phyloP scores from a whole-genome alignment of 2,888 invertebrate species.

The Cecidostiba fungosa region DNA sequence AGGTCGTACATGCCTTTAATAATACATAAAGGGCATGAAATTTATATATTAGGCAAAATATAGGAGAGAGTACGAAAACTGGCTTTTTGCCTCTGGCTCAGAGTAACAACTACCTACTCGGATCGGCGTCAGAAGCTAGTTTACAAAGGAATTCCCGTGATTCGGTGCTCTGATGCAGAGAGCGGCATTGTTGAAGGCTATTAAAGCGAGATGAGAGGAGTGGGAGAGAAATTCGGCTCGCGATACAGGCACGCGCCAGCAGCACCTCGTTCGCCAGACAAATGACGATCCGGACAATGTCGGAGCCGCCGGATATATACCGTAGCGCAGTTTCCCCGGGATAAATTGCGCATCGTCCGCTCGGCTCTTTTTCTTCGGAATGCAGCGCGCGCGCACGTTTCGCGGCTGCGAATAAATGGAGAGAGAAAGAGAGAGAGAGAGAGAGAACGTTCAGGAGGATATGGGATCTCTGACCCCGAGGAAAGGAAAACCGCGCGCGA shows the following conservation, averaged over 20 bases:
- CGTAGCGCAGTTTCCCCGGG: slow-evolving; percentile 53
- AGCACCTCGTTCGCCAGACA: slow-evolving; percentile 66
- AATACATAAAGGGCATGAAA: no score
- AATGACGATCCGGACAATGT: slow-evolving; percentile 70
- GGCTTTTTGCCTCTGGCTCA: slow-evolving; percentile 26
- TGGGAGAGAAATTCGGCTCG: slow-evolving; percentile 9
- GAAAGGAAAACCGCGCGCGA: neutral
- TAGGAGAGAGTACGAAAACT: neutral
- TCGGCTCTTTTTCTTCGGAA: slow-evolving; percentile 32
- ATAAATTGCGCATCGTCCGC: slow-evolving; percentile 68
- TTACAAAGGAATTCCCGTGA: slow-evolving; percentile 46
- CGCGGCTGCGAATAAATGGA: slow-evolving; percentile 5
- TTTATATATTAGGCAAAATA: no score
- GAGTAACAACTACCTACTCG: neutral
- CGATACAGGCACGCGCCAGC: slow-evolving; percentile 51
- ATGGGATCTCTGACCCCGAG: slow-evolving; percentile 11
- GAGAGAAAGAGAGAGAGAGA: slow-evolving; percentile 39
- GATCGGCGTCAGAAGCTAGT: neutral
- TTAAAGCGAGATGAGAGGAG: neutral
- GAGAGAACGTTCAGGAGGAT: slow-evolving; percentile 45
- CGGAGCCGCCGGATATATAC: slow-evolving; percentile 59
- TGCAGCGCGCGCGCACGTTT: neutral
- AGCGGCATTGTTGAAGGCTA: neutral
- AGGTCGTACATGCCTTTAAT: no score
- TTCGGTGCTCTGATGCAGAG: slow-evolving; percentile 46